These are phyloP conservation scores for Diloba caeruleocephala DNA, from an alignment of 2,888 invertebrate species.

Conservation along the genomic window DNA sequence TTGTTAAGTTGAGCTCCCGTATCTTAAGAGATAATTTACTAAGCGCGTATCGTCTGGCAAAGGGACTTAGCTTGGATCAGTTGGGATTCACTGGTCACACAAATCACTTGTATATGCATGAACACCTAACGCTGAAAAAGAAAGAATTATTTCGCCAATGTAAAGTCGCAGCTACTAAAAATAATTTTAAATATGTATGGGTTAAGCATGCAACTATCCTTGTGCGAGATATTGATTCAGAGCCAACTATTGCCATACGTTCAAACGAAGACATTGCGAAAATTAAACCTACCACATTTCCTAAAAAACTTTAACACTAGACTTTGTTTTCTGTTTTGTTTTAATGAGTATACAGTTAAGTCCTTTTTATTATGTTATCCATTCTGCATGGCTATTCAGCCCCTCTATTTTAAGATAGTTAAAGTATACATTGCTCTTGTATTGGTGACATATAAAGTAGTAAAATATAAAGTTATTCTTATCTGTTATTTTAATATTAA, in stretches of 20 bases:
- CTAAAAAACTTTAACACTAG: no score
- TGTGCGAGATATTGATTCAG: not conserved
- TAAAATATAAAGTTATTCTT: no score
- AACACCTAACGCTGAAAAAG: not conserved
- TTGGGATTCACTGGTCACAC: not conserved
- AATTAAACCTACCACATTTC: no score
- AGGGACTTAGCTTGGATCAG: not conserved
- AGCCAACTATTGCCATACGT: not conserved
- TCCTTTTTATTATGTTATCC: no score
- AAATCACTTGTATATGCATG: constrained; percentile 1
- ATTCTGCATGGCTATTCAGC: no score
- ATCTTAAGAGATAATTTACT: not conserved
- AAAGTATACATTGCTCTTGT: no score
- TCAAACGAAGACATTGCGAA: not conserved
- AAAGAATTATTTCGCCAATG: not conserved
- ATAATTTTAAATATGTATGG: not conserved
- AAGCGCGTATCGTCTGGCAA: not conserved
- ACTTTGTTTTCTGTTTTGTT: no score
- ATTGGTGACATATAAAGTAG: no score
- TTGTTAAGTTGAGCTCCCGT: not conserved
- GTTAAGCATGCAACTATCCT: not conserved
- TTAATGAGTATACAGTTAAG: no score
- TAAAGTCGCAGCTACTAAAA: not conserved
- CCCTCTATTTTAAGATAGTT: no score
- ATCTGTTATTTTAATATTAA: no score